Percentiles rank a stretch among this genome's conserved stretches.
phyloP scores from a whole-genome alignment of 2,888 invertebrate species.

The Argyresthia albistria region DNA sequence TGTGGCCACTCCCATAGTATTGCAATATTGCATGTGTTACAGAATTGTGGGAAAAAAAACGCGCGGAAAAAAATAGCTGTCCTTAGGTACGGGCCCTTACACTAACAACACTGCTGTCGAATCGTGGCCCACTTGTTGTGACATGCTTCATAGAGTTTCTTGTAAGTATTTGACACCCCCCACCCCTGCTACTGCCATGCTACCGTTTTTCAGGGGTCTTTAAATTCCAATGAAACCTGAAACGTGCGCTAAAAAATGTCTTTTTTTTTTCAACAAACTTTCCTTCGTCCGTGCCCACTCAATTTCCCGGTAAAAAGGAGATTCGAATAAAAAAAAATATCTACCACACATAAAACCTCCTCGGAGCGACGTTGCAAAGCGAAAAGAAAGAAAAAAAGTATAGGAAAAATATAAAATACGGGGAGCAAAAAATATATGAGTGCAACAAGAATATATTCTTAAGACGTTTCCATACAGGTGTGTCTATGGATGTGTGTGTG shows the following conservation, averaged over 20 bases:
- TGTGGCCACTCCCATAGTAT: too few species aligned
- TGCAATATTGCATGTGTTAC: too few species aligned
- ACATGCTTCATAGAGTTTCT: too few species aligned
- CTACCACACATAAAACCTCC: conserved; percentile 16
- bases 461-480: conserved; percentile 57
- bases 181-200: too few species aligned
- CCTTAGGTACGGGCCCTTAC: too few species aligned
- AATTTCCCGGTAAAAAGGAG: conserved; percentile 11
- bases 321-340: conserved; percentile 14
- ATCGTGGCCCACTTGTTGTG: too few species aligned
- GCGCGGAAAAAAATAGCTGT: too few species aligned
- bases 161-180: too few species aligned
- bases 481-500: conserved; percentile 31
- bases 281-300: neutral
- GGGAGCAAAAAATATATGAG: conserved; percentile 61
- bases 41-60: too few species aligned
- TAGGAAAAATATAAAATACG: conserved; percentile 68
- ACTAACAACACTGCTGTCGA: too few species aligned
- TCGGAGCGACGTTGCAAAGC: conserved; percentile 13
- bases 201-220: too few species aligned
- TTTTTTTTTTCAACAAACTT: neutral
- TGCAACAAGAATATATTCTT: conserved; percentile 71
- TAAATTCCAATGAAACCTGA: too few species aligned
- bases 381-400: conserved; percentile 30
- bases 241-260: neutral